Percentiles rank a stretch among this genome's conserved stretches.
Evolutionary conservation across 1,140 invertebrate species (phyloP).

Genomic region (Drosophila pectinifera): DNA sequence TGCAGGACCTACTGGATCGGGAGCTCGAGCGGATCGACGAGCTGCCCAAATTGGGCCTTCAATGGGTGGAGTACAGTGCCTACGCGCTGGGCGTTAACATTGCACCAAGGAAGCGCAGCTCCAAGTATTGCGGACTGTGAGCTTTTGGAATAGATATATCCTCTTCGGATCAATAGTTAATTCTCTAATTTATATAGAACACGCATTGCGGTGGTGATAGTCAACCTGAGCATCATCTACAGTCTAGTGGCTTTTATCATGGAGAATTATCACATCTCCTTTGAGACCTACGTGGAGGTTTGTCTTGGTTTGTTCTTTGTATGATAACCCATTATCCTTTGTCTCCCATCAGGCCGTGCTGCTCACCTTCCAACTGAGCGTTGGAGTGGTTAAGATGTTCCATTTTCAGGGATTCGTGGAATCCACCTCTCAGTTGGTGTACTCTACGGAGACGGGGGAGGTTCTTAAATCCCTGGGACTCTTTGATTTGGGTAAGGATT

Average conservation of each 20-base stretch:
- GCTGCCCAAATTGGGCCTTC: constrained; percentile 54
- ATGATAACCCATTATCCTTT: not conserved
- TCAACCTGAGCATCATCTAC: constrained; percentile 62
- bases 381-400: constrained; percentile 67
- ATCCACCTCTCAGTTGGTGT: constrained; percentile 32
- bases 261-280: constrained; percentile 58
- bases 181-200: constrained; percentile 18
- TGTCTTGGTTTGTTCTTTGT: not conserved
- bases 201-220: constrained; percentile 23
- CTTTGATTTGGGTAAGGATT: constrained; percentile 56
- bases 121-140: constrained; percentile 54
- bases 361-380: constrained; percentile 59
- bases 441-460: constrained; percentile 46
- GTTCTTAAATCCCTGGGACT: constrained; percentile 49
- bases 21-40: constrained; percentile 60
- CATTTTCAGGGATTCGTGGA: constrained; percentile 52
- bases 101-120: constrained; percentile 62
- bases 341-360: constrained; percentile 47
- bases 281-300: constrained; percentile 73
- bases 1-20: constrained; percentile 56
- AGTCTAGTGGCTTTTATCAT: constrained; percentile 58
- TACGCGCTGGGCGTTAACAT: constrained; percentile 64
- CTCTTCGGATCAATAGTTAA: not conserved
- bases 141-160: not conserved
- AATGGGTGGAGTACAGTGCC: constrained; percentile 65